Percentiles rank a stretch among this genome's conserved stretches.
Conservation (phyloP, 2,888 invertebrate genomes). For the Machimus rusticus region DNA sequence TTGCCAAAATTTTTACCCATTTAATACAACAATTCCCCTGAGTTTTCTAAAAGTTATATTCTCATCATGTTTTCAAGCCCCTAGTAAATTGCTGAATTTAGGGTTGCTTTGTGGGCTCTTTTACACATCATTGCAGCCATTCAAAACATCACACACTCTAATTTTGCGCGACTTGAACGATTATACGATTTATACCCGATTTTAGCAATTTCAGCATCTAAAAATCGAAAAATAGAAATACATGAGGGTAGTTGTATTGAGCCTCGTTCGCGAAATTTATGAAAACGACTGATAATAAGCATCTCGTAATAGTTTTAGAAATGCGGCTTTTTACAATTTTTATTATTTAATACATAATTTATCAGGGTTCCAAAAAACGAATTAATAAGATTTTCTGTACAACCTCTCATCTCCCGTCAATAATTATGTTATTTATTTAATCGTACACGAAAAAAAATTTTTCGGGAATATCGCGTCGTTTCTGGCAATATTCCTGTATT, state of each 20-base stretch:
- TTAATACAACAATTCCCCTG: neutral
- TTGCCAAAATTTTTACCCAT: neutral
- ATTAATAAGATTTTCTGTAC: too few species aligned
- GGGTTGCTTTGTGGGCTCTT: neutral
- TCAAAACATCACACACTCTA: neutral
- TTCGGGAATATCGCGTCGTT: too few species aligned
- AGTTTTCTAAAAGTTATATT: neutral
- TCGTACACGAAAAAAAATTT: too few species aligned
- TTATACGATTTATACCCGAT: neutral
- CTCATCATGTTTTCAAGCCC: neutral
- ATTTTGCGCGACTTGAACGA: neutral
- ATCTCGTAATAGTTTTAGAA: too few species aligned
- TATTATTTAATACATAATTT: too few species aligned
- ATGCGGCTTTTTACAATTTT: too few species aligned
- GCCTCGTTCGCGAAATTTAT: too few species aligned
- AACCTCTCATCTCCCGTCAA: too few species aligned
- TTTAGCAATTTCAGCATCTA: neutral
- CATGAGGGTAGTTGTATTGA: neutral
- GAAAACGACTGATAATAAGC: neutral
- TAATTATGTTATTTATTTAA: too few species aligned
- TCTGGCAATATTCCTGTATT: too few species aligned
- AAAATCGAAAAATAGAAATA: neutral
- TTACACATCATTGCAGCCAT: neutral
- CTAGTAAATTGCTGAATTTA: neutral
- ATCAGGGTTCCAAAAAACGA: too few species aligned